Evolutionary conservation across 2,797 vertebrate genomes (phyloP).

Genomic region (Melanotaenia nigrans): DNA sequence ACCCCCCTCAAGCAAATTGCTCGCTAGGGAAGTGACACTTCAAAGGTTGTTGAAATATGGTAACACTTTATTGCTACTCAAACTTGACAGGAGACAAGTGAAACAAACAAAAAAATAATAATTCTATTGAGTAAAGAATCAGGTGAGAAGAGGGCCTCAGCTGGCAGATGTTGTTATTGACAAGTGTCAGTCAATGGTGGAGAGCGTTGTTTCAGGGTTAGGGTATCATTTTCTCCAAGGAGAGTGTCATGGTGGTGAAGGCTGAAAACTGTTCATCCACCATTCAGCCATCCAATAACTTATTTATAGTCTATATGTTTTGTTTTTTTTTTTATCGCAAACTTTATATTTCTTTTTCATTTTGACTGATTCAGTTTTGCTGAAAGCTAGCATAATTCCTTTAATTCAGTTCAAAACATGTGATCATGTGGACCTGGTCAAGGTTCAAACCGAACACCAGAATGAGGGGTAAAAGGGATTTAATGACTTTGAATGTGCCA

Average conservation of each 20-base stretch:
- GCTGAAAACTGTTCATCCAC: background rate
- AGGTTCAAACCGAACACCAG: too few relatives aligned
- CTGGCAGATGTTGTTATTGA: constrained; percentile 17
- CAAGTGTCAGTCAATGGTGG: constrained; percentile 12
- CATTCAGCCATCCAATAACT: too few relatives aligned
- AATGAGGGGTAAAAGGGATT: too few relatives aligned
- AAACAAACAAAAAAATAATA: background rate
- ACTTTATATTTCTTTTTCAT: too few relatives aligned
- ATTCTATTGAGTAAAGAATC: background rate
- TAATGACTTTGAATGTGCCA: too few relatives aligned
- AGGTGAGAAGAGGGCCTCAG: background rate
- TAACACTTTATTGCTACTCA: constrained; percentile 7
- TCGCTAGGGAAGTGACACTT: constrained; percentile 45
- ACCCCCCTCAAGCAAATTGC: constrained; percentile 50
- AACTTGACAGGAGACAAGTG: constrained; percentile 23
- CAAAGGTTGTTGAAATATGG: constrained; percentile 28
- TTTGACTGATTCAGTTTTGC: too few relatives aligned
- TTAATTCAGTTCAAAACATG: too few relatives aligned
- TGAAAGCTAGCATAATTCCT: too few relatives aligned
- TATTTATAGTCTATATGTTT: too few relatives aligned
- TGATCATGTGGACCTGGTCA: too few relatives aligned
- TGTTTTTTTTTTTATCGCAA: too few relatives aligned
- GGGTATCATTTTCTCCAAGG: background rate
- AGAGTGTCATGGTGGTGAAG: background rate
- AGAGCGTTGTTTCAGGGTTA: constrained; percentile 3